Percentiles rank a stretch among this genome's conserved stretches.
phyloP scores from a whole-genome alignment of 2,113 vertebrate genomes.

The Dinomys branickii region DNA sequence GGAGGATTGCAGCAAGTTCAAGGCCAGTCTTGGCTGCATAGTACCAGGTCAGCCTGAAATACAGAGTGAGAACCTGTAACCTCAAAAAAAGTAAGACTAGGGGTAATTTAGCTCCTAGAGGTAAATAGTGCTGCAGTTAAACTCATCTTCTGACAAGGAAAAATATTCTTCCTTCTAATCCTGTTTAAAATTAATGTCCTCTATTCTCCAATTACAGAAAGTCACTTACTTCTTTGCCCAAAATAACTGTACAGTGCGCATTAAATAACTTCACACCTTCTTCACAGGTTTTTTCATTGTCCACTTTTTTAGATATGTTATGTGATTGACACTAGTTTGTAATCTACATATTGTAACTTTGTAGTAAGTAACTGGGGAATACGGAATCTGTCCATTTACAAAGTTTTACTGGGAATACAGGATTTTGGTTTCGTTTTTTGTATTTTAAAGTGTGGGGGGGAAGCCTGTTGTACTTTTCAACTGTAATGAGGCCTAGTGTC shows the following conservation, averaged over 20 bases:
- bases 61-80: background rate
- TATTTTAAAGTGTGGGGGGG: slow-evolving; percentile 4
- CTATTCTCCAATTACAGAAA: background rate
- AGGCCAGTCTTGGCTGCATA: background rate
- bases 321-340: slow-evolving; percentile 47
- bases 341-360: slow-evolving; percentile 17
- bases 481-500: background rate
- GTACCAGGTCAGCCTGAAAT: background rate
- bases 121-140: background rate
- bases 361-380: slow-evolving; percentile 46
- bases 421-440: background rate
- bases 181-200: background rate
- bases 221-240: slow-evolving; percentile 40
- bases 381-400: slow-evolving; percentile 7
- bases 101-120: background rate
- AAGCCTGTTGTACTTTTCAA: background rate
- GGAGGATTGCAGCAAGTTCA: background rate
- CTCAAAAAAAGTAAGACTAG: background rate
- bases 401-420: background rate
- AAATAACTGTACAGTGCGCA: slow-evolving; percentile 48
- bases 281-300: slow-evolving; percentile 69
- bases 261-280: slow-evolving; percentile 59
- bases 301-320: slow-evolving; percentile 62
- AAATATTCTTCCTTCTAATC: background rate
- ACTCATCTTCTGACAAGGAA: slow-evolving; percentile 44